These are phyloP conservation scores for Cantharis lateralis DNA, from an alignment of 2,888 invertebrate species.

Conservation along the genomic window DNA sequence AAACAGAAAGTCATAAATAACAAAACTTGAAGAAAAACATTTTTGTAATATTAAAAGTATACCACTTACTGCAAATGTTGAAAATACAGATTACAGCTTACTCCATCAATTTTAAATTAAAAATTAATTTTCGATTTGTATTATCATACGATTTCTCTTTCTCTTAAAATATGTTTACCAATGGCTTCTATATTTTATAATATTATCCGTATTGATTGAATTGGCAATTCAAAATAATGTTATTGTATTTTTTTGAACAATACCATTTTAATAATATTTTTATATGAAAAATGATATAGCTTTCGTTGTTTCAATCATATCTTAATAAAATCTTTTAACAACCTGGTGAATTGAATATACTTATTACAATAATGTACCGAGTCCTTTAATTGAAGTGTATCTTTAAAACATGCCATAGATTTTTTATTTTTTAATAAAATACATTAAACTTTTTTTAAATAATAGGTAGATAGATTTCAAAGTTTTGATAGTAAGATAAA, in stretches of 20 bases:
- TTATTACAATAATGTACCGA: too few species aligned
- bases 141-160: background rate
- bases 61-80: background rate
- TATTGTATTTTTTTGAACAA: too few species aligned
- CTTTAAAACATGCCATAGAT: too few species aligned
- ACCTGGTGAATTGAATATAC: background rate
- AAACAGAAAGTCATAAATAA: background rate
- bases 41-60: background rate
- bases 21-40: background rate
- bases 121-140: background rate
- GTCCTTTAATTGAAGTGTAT: too few species aligned
- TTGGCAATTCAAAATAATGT: background rate
- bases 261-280: background rate
- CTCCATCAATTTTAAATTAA: background rate
- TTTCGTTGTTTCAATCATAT: background rate
- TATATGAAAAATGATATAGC: too few species aligned
- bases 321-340: background rate
- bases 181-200: background rate
- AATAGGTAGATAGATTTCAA: too few species aligned
- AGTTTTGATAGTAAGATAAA: too few species aligned
- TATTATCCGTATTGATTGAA: background rate
- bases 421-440: too few species aligned
- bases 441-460: too few species aligned
- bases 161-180: background rate
- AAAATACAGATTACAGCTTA: background rate